Conservation (phyloP, 2,113 vertebrate species). For the Nanorana parkeri region DNA sequence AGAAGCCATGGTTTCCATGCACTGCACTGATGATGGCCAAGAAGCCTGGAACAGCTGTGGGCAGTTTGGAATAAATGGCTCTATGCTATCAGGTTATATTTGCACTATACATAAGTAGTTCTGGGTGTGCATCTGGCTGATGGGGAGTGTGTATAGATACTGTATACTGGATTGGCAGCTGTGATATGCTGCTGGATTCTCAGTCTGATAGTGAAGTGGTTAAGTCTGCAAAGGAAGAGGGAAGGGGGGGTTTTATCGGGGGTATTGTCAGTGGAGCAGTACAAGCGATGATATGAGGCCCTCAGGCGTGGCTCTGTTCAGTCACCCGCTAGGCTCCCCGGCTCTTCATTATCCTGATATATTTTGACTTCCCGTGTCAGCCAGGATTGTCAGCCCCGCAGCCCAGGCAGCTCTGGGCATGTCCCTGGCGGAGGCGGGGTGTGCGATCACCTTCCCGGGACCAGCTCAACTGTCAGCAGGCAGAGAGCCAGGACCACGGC, state of each 20-base stretch:
- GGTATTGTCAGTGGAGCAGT: neutral
- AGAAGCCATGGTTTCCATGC: too few species aligned
- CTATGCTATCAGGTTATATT: too few species aligned
- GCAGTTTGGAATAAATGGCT: too few species aligned
- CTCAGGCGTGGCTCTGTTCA: neutral
- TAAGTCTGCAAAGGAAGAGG: neutral
- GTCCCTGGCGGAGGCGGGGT: slow-evolving; percentile 30
- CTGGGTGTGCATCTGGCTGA: too few species aligned
- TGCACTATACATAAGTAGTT: too few species aligned
- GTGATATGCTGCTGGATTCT: too few species aligned
- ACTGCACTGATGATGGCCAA: too few species aligned
- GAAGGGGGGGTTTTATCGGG: neutral
- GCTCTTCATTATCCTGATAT: slow-evolving; percentile 4
- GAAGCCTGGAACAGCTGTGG: too few species aligned
- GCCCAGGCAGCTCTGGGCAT: slow-evolving; percentile 36
- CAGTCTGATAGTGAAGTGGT: neutral
- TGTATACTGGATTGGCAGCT: too few species aligned
- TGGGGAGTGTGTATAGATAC: too few species aligned
- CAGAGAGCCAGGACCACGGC: neutral
- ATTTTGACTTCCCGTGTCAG: slow-evolving; percentile 7
- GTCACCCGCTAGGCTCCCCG: neutral
- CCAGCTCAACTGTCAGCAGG: neutral
- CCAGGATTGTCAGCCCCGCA: slow-evolving; percentile 7
- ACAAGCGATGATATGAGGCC: neutral
- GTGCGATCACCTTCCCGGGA: neutral